Conservation (phyloP, 2,113 vertebrate species). For the Platichthys stellatus region DNA sequence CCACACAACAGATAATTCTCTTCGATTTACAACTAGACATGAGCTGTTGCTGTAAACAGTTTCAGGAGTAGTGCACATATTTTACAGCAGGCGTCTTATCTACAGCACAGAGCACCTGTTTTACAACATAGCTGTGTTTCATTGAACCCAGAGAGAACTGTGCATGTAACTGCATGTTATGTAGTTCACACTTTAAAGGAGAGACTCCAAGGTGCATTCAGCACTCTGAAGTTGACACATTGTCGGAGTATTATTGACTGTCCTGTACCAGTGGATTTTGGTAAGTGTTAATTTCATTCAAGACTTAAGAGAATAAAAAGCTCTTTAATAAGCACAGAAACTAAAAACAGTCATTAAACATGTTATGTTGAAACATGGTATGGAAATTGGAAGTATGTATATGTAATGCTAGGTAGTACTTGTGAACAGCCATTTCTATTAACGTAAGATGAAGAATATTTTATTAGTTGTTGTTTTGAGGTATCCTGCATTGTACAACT, state of each 20-base stretch:
- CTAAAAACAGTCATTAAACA: not conserved
- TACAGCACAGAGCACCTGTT: not conserved
- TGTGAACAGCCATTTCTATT: too few relatives aligned
- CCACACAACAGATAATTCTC: not conserved
- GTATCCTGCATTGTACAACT: too few relatives aligned
- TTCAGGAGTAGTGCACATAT: not conserved
- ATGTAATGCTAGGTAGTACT: too few relatives aligned
- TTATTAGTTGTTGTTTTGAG: not conserved
- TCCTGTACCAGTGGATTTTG: not conserved
- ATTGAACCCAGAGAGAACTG: too few relatives aligned
- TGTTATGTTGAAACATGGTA: not conserved
- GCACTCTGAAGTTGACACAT: too few relatives aligned
- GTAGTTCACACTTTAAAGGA: not conserved
- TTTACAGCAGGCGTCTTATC: conserved; percentile 3
- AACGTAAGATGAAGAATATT: not conserved
- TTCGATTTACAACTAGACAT: not conserved
- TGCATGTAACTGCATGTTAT: not conserved
- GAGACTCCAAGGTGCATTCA: not conserved
- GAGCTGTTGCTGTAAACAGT: not conserved
- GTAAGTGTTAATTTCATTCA: conserved; percentile 40
- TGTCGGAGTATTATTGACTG: not conserved
- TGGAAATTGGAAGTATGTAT: too few relatives aligned
- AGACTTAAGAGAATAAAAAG: not conserved
- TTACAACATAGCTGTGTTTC: not conserved
- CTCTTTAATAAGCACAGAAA: not conserved